Evolutionary conservation across 2,113 vertebrate genomes (phyloP), one percentile per base, ranked within the genome.

Genomic region (Patagioenas fasciata): DNA sequence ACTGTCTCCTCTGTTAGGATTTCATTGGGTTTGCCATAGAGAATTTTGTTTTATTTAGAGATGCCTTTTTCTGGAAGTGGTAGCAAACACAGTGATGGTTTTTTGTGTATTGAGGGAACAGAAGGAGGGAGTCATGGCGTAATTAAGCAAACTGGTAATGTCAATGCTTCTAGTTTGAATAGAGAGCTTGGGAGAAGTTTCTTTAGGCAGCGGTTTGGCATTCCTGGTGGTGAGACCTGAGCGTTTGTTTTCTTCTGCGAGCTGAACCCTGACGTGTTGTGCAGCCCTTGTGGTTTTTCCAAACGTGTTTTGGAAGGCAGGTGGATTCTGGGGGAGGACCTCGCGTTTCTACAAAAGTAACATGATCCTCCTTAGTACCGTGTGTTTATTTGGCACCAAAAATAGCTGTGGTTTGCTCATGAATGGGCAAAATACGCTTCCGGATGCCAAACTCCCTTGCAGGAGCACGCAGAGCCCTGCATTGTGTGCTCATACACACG

Each of bases 291-390:
- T 60, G 57, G 53, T 29, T 54, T 75, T 71, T 42, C 83, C 83
- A 34, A 2, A 16, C 3, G 0, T 42, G 20, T 72, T 61, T 70
- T 89, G 66, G 32, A 47, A 74, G 84, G 51, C 78, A 60, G 34
- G 66, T 65, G 74, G 26, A 62, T n/a, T 32, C 54, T 6, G 14
- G 34, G 61, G 57, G 67, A 66, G 42, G 31, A 29, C 21, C 29
- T 54, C 34, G 19, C 11, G 0, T 40, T 81, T 69, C 58, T 23
- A 36, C 15, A 8, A 19, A 38, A 1, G 18, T 13, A 16, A 21
- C 6, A 0, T 10, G n/a, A n/a, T 44, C 34, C 15, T 47, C 42
- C 34, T 36, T 36, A n/a, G 53, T 32, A 4, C 51, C 0, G 1
- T 6, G 32, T 58, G 24, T 54, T 58, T 72, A 11, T 58, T 42